Conservation (phyloP, 2,113 vertebrate species). For the Dicrurus megarhynchus region DNA sequence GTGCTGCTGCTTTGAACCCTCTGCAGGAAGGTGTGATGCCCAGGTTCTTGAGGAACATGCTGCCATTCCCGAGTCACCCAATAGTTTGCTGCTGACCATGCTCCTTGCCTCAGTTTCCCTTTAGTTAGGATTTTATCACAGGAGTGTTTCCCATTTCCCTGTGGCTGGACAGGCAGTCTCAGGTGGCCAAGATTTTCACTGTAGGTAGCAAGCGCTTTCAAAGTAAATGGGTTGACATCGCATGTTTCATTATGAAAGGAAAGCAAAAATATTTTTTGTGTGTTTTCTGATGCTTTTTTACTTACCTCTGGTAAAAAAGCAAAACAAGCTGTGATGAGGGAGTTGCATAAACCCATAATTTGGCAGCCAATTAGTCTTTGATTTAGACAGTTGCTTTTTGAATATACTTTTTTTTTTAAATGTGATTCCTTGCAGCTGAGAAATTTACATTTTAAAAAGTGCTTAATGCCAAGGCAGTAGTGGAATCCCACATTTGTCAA, state of each 20-base stretch:
- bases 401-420: slow-evolving; percentile 44
- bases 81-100: not conserved
- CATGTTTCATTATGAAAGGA: slow-evolving; percentile 66
- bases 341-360: slow-evolving; percentile 72
- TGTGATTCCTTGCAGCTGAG: slow-evolving; percentile 69
- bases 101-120: not conserved
- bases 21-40: not conserved
- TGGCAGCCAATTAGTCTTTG: slow-evolving; percentile 78
- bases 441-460: slow-evolving; percentile 79
- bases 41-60: not conserved
- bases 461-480: slow-evolving; percentile 67
- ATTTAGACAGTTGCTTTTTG: slow-evolving; percentile 71
- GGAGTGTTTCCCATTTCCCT: not conserved
- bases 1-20: not conserved
- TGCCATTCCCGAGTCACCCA: not conserved
- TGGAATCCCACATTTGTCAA: slow-evolving; percentile 64
- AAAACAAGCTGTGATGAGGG: slow-evolving; percentile 39
- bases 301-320: slow-evolving; percentile 51
- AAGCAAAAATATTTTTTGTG: slow-evolving; percentile 65
- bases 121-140: not conserved
- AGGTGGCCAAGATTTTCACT: not conserved
- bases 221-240: slow-evolving; percentile 29
- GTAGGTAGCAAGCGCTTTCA: not conserved
- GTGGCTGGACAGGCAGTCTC: not conserved
- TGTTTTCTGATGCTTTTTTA: slow-evolving; percentile 66